Evolutionary conservation across 2,113 vertebrate species (phyloP).

Genomic region (Stercorarius parasiticus): DNA sequence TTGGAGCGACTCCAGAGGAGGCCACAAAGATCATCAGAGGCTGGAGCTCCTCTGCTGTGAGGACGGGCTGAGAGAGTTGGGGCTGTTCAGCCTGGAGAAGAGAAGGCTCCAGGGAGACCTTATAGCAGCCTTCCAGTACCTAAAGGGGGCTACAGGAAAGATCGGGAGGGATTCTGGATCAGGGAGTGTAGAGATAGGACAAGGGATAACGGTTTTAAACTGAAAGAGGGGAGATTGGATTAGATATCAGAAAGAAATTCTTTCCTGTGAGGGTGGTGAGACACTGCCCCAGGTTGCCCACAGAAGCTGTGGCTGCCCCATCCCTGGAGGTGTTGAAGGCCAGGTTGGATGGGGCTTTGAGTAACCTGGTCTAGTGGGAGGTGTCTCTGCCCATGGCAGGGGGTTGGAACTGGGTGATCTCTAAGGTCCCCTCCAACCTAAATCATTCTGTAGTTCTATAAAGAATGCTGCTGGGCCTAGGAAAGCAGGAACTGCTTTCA

Average conservation of each 20-base stretch:
- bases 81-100: background rate
- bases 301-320: background rate
- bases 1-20: background rate
- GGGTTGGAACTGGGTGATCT: background rate
- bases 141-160: background rate
- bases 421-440: background rate
- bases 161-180: background rate
- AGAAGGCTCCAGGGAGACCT: background rate
- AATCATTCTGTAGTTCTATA: background rate
- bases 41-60: background rate
- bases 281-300: background rate
- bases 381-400: background rate
- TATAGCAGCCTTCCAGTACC: background rate
- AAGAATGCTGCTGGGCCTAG: background rate
- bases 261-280: background rate
- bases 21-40: background rate
- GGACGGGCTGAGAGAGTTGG: background rate
- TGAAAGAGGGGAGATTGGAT: background rate
- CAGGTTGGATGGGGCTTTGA: background rate
- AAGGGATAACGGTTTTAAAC: background rate
- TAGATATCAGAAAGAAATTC: background rate
- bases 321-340: background rate
- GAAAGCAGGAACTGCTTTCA: rapidly evolving
- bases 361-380: background rate
- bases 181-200: background rate